Evolutionary conservation across 2,888 invertebrate genomes (phyloP), one percentile per base, ranked within the genome.

Genomic region (Bruchidius siliquastri): DNA sequence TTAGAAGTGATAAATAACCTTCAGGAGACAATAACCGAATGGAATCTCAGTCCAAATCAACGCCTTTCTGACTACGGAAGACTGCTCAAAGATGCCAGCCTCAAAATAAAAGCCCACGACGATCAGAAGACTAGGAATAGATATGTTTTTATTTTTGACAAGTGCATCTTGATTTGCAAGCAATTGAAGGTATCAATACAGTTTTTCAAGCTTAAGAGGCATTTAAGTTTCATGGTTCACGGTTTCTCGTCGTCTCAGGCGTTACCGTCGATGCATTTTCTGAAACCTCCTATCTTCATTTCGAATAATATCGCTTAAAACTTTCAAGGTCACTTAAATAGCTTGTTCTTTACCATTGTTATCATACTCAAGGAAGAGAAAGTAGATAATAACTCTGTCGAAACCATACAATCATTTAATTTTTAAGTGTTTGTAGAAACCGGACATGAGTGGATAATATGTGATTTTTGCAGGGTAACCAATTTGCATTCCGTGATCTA

Each of bases 81-180:
- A 68, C 89, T 99, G 77, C 90, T 97, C 81, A 92, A 94, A 81
- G 99, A 99, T 87, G 98, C 98, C 13, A 98, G 98, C 87, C 89
- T 99, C 67, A 94, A 94, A 88, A 94, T 99, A 67, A 94, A 94
- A 86, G 93, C 94, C 72, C 96, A 96, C 84, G 94, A 94, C 83
- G 95, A 96, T 87, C 96, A 95, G 86, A 94, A 95, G 86, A 80
- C 93, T 20, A 92, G 93, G 84, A 91, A 91, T 71, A 90, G 98
- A 85, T 98, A 98, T 86, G 96, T 97, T 30, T 99, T 99, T 88
- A 93, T 99, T 74, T 99, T 99, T 87, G 98, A 99, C 87, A 97
- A 97, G 88, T 95, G 97, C 77, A 93, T 99, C 89, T 91, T 99
- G 83, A 92, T 97, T 85, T 97, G 96, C 87, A 97, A 97, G 87